Conservation (phyloP, 2,113 vertebrate genomes). For the Cinclus mexicanus region DNA sequence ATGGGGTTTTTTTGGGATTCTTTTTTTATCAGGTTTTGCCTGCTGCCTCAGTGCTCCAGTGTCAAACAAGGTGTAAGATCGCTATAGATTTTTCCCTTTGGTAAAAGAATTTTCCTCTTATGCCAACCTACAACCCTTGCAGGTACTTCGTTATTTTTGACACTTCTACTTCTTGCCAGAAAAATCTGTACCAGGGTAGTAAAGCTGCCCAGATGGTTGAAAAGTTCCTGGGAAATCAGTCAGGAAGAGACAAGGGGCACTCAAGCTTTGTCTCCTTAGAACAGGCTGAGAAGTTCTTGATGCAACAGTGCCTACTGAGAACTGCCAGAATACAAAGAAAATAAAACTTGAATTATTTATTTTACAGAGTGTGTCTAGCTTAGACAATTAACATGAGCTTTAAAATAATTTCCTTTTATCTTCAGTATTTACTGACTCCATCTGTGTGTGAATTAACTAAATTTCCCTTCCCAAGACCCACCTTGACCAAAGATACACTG, state of each 20-base stretch:
- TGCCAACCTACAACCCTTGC: neutral
- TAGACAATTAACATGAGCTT: neutral
- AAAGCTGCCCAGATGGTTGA: neutral
- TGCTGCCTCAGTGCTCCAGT: neutral
- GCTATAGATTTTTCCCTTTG: neutral
- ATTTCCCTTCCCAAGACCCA: neutral
- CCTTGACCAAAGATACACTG: neutral
- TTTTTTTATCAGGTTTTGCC: neutral
- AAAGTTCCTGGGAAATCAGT: neutral
- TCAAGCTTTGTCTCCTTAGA: neutral
- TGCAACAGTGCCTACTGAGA: neutral
- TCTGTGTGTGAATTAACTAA: neutral
- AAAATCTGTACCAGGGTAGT: neutral
- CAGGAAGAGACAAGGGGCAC: neutral
- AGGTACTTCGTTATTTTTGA: neutral
- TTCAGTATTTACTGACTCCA: neutral
- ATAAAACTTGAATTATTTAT: neutral
- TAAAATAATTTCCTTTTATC: neutral
- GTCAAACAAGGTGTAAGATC: neutral
- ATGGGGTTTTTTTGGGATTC: accelerated
- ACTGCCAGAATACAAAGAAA: neutral
- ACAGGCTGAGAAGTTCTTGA: neutral
- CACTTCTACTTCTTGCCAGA: neutral
- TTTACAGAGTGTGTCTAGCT: neutral
- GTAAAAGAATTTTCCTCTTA: neutral